Evolutionary conservation across 2,113 vertebrate species (phyloP).

Genomic region (Nycticryphes semicollaris): DNA sequence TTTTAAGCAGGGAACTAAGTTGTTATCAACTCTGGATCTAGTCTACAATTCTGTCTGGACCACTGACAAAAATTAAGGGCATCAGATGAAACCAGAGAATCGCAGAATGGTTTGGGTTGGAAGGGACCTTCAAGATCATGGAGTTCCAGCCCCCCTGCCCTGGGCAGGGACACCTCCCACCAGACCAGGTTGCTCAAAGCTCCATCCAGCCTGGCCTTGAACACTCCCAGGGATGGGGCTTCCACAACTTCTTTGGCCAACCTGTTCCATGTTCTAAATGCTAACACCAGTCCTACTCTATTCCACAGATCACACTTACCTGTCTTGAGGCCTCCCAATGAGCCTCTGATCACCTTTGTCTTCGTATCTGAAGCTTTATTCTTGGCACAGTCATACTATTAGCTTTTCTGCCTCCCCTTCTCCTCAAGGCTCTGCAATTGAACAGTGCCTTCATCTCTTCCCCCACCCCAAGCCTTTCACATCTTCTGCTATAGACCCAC

Average conservation of each 20-base stretch:
- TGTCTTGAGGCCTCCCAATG: not conserved
- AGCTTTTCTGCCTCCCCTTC: not conserved
- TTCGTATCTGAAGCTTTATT: not conserved
- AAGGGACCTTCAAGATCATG: too few species aligned
- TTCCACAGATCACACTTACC: not conserved
- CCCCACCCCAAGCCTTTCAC: not conserved
- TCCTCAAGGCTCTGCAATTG: not conserved
- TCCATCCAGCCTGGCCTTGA: too few species aligned
- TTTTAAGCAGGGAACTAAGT: not conserved
- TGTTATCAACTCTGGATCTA: not conserved
- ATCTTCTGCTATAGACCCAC: not conserved
- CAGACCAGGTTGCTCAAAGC: too few species aligned
- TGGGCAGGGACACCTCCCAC: too few species aligned
- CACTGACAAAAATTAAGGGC: not conserved
- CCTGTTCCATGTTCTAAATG: not conserved
- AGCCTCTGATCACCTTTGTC: not conserved
- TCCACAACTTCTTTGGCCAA: too few species aligned
- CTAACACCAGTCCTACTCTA: not conserved
- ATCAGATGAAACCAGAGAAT: not conserved
- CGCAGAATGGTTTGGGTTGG: too few species aligned
- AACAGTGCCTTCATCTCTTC: not conserved
- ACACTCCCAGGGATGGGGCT: too few species aligned
- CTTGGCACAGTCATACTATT: not conserved
- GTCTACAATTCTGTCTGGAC: not conserved
- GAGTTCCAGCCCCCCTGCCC: too few species aligned